phyloP scores from a whole-genome alignment of 2,113 vertebrate species.

The Oenanthe melanoleuca region DNA sequence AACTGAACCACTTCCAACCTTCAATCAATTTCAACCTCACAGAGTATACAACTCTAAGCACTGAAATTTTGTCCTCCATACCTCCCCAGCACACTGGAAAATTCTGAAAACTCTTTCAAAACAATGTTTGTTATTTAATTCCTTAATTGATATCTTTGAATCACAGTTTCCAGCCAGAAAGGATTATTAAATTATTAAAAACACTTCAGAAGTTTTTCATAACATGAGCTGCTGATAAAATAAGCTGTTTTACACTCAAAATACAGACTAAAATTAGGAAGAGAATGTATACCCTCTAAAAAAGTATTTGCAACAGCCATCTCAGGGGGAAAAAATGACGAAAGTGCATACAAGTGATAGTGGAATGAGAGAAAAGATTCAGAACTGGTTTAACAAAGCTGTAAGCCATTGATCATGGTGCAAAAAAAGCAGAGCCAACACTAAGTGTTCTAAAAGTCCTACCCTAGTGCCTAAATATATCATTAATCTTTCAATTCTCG shows the following conservation, averaged over 20 bases:
- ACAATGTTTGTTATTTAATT: not conserved
- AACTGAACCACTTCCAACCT: not conserved
- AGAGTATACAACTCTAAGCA: not conserved
- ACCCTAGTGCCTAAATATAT: not conserved
- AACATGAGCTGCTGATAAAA: not conserved
- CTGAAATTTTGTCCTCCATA: not conserved
- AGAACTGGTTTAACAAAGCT: not conserved
- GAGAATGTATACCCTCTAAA: not conserved
- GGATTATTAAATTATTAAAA: not conserved
- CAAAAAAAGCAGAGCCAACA: not conserved
- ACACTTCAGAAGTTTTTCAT: not conserved
- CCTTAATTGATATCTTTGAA: not conserved
- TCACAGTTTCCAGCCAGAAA: not conserved
- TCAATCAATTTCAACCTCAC: not conserved
- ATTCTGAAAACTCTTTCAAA: not conserved
- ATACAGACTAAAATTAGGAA: not conserved
- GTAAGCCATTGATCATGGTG: not conserved
- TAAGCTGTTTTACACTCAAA: not conserved
- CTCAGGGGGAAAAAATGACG: rapidly evolving
- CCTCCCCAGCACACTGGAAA: not conserved
- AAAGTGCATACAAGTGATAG: not conserved
- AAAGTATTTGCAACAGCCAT: not conserved
- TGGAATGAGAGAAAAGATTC: not conserved
- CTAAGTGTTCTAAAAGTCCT: not conserved
- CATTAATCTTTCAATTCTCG: not conserved